Percentiles rank a stretch among this genome's conserved stretches.
These are phyloP conservation scores for Spheniscus humboldti DNA, from an alignment of 2,797 vertebrate species.

Conservation along the genomic window DNA sequence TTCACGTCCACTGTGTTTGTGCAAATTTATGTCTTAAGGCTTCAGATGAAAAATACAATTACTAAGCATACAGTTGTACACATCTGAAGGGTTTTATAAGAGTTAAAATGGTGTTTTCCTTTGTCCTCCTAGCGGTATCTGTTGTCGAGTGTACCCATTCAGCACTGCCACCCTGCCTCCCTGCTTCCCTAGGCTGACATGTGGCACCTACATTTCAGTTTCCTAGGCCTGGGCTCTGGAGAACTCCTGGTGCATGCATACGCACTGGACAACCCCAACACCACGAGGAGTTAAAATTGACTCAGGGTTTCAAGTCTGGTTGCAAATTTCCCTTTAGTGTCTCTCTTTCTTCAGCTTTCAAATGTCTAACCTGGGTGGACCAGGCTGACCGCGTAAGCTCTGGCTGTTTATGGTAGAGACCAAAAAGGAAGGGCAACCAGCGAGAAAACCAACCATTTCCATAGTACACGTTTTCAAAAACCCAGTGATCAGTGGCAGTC, in stretches of 20 bases:
- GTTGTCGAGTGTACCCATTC: neutral
- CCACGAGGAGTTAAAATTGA: fast-evolving
- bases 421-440: neutral
- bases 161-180: neutral
- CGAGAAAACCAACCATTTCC: neutral
- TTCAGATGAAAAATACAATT: neutral
- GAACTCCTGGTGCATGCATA: neutral
- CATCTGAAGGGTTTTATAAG: neutral
- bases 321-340: neutral
- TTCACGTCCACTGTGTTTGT: neutral
- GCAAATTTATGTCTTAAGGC: neutral
- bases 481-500: neutral
- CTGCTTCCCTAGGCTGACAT: too few species aligned
- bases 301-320: neutral
- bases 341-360: neutral
- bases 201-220: neutral
- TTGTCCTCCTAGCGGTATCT: neutral
- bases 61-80: too few species aligned
- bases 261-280: neutral
- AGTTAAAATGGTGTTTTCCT: neutral
- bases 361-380: neutral
- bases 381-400: neutral
- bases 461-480: fast-evolving
- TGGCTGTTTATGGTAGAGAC: neutral
- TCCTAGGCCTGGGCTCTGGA: neutral